Percentiles rank a stretch among this genome's conserved stretches.
These are phyloP conservation scores for Caenorhabditis inopinata DNA, from an alignment of 1,140 invertebrate species.

Conservation along the genomic window DNA sequence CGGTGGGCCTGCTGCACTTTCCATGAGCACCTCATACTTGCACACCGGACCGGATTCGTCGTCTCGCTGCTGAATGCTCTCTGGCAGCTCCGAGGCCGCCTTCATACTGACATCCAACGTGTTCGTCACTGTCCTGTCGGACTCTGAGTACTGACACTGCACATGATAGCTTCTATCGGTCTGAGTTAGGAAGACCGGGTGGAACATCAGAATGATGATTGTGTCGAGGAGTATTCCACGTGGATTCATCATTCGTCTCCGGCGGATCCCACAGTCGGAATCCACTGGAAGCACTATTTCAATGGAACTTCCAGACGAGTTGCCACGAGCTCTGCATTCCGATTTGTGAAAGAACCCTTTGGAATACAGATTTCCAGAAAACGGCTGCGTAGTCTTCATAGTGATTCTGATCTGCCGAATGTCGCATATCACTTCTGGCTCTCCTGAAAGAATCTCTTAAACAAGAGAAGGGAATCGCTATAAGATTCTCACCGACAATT, in stretches of 20 bases:
- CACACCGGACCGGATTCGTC: constrained; percentile 31
- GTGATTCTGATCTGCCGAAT: background rate
- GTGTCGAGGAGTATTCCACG: constrained; percentile 37
- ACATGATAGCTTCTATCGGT: constrained; percentile 46
- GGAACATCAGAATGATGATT: constrained; percentile 42
- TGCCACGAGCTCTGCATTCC: background rate
- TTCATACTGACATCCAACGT: constrained; percentile 38
- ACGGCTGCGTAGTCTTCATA: background rate
- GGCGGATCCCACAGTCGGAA: constrained; percentile 3
- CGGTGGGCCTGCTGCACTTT: constrained; percentile 17
- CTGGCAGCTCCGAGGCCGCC: background rate
- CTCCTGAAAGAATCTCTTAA: background rate
- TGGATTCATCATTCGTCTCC: constrained; percentile 36
- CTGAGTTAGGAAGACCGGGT: constrained; percentile 45
- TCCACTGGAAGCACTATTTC: background rate
- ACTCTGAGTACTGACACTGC: constrained; percentile 43
- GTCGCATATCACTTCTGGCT: constrained; percentile 3
- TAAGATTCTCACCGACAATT: background rate
- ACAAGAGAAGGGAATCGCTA: background rate
- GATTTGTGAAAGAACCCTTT: constrained; percentile 31
- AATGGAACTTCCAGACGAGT: background rate
- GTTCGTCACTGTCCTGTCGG: constrained; percentile 43
- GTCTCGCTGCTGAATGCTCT: background rate
- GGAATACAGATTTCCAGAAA: background rate
- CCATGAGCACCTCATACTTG: constrained; percentile 43